phyloP scores from a whole-genome alignment of 2,888 invertebrate species.

The Coecobrya sp. region DNA sequence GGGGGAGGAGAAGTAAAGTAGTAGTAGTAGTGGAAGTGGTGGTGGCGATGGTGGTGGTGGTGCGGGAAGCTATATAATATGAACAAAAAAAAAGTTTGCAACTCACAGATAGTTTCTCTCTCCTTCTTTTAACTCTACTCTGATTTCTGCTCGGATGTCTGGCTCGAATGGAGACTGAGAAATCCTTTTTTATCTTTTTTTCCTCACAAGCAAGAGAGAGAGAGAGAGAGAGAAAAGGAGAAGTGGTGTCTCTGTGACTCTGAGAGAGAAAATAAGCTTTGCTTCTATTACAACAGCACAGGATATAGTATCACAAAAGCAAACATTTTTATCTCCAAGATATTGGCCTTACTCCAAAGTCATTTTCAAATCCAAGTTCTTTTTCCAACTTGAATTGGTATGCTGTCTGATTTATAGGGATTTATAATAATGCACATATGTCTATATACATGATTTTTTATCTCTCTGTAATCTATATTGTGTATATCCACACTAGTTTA shows the following conservation, averaged over 20 bases:
- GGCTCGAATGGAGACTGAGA: neutral
- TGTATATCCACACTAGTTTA: neutral
- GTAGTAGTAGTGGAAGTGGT: too few species aligned
- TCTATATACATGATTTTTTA: neutral
- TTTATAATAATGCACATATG: neutral
- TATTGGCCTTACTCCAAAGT: constrained; percentile 36
- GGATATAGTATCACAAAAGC: neutral
- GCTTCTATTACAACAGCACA: neutral
- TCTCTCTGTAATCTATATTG: too few species aligned
- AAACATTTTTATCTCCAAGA: neutral
- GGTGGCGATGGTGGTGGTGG: too few species aligned
- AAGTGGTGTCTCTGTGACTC: neutral
- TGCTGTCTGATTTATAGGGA: neutral
- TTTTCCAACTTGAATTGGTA: neutral
- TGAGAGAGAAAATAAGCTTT: neutral
- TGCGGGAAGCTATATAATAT: too few species aligned
- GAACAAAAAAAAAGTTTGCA: neutral
- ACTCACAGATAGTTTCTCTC: neutral
- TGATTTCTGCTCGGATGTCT: neutral
- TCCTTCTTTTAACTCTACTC: neutral
- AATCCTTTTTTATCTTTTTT: constrained; percentile 1
- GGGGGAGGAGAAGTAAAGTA: too few species aligned
- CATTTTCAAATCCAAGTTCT: constrained; percentile 27
- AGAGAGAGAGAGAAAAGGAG: neutral
- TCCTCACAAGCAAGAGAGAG: neutral